Evolutionary conservation across 2,113 vertebrate genomes (phyloP).

Genomic region (Phylloscopus trochiloides): DNA sequence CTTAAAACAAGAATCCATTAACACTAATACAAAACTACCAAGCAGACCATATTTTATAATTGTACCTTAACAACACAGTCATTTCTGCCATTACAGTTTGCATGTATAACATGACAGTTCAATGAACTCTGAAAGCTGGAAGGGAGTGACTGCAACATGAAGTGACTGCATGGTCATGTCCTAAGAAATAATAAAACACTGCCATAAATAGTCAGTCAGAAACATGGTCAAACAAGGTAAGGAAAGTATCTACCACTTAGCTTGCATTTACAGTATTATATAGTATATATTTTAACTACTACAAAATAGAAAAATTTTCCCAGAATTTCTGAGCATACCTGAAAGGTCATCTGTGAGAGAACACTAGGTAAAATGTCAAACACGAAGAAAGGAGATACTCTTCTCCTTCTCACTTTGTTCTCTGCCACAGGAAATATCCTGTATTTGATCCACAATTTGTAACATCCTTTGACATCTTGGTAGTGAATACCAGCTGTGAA

Average conservation of each 20-base stretch:
- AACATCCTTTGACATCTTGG: constrained; percentile 35
- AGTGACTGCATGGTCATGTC: not conserved
- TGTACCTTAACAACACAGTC: not conserved
- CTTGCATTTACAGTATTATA: not conserved
- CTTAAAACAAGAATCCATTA: not conserved
- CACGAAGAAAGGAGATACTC: not conserved
- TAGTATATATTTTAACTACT: not conserved
- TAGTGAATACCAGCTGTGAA: constrained; percentile 24
- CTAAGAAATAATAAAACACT: not conserved
- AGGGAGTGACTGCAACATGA: not conserved
- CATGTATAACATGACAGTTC: not conserved
- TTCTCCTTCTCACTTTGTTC: not conserved
- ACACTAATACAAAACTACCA: not conserved
- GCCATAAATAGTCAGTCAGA: not conserved
- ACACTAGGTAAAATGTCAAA: not conserved
- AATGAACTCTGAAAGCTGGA: not conserved
- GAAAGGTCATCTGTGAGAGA: not conserved
- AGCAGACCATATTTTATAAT: not conserved
- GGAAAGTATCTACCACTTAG: not conserved
- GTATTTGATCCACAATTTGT: constrained; percentile 4
- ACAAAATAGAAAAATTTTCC: not conserved
- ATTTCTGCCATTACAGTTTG: not conserved
- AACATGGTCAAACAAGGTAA: not conserved
- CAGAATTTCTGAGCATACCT: not conserved
- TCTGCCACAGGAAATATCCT: constrained; percentile 5